Evolutionary conservation across 2,888 invertebrate genomes (phyloP).

Genomic region (Abrostola tripartita): DNA sequence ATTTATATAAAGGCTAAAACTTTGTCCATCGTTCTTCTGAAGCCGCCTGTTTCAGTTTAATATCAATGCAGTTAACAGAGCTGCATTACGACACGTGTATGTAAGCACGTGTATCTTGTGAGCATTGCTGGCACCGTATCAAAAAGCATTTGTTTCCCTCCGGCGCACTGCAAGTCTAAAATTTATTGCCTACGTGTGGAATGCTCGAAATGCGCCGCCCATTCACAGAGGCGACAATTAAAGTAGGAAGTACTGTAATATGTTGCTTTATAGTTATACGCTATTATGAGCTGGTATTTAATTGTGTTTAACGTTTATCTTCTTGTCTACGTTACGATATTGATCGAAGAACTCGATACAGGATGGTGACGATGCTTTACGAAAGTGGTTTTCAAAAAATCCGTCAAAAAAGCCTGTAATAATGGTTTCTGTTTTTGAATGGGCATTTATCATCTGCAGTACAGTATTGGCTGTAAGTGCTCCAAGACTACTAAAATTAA

Average conservation of each 20-base stretch:
- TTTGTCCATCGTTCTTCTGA: no score
- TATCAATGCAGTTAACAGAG: no score
- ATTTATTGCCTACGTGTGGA: slow-evolving; percentile 39
- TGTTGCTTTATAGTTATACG: background rate
- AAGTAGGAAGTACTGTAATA: background rate
- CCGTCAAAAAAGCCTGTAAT: no score
- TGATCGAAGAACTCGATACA: no score
- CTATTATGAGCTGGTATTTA: background rate
- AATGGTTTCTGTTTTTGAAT: no score
- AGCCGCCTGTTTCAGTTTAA: no score
- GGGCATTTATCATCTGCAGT: no score
- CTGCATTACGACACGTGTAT: background rate
- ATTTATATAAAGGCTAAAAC: no score
- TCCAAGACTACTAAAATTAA: no score
- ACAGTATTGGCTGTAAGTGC: no score
- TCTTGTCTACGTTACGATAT: background rate
- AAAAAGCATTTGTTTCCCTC: slow-evolving; percentile 18
- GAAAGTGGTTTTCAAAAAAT: no score
- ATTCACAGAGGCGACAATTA: slow-evolving; percentile 10
- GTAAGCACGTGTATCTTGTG: background rate
- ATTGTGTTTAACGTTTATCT: background rate
- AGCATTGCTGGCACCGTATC: slow-evolving; percentile 6
- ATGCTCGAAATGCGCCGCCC: slow-evolving; percentile 31
- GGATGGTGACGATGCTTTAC: no score
- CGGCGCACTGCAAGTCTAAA: slow-evolving; percentile 18